These are phyloP conservation scores for Crematogaster levior DNA, from an alignment of 2,888 invertebrate species.

Conservation along the genomic window DNA sequence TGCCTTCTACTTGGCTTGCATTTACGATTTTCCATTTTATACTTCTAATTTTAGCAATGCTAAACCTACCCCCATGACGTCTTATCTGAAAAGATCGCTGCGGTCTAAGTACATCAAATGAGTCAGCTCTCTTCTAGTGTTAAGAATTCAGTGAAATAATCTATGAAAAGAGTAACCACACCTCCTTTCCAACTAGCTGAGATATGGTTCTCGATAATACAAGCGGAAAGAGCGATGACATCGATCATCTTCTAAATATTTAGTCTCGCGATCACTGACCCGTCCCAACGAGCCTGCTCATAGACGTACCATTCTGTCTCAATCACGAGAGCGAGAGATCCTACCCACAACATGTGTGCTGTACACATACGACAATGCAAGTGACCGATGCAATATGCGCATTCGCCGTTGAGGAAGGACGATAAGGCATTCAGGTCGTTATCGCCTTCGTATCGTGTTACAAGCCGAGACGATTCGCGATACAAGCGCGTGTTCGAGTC, in stretches of 20 bases:
- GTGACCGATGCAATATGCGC: constrained; percentile 59
- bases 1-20: neutral
- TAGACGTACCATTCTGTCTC: constrained; percentile 56
- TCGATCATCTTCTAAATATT: constrained; percentile 78
- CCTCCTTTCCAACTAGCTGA: constrained; percentile 33
- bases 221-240: constrained; percentile 61
- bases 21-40: constrained; percentile 28
- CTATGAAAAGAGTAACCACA: constrained; percentile 28
- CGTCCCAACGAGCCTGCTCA: constrained; percentile 70
- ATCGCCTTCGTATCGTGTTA: constrained; percentile 74
- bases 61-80: neutral
- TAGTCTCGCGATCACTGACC: constrained; percentile 79
- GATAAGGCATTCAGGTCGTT: constrained; percentile 75
- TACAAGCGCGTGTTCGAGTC: constrained; percentile 47
- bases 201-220: constrained; percentile 63
- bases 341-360: constrained; percentile 31
- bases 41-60: constrained; percentile 19
- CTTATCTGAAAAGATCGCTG: constrained; percentile 7
- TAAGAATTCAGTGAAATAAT: constrained; percentile 52
- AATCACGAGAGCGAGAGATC: constrained; percentile 54
- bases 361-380: constrained; percentile 52
- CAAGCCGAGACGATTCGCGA: constrained; percentile 69
- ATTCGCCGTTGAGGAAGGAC: constrained; percentile 61
- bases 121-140: constrained; percentile 15
- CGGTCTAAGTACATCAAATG: constrained; percentile 4